A percentile compares a stretch with the other conserved stretches of the same genome.
Conservation (phyloP, 1,140 invertebrate genomes). For the Formica selysi region DNA sequence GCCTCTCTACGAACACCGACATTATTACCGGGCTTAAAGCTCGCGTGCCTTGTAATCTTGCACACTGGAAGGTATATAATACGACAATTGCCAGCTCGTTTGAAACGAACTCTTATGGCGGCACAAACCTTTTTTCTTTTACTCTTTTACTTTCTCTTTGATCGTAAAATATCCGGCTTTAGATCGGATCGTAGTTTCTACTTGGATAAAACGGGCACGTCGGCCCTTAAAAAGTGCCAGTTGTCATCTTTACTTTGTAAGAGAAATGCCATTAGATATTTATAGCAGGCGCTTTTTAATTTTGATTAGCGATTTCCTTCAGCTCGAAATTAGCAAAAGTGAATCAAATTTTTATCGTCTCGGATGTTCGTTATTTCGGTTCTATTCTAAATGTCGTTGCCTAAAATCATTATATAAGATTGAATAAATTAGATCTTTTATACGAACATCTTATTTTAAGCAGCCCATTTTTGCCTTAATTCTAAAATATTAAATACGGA, state of each 20-base stretch:
- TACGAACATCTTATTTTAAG: background rate
- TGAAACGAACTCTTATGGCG: conserved; percentile 25
- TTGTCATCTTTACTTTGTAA: conserved; percentile 31
- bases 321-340: background rate
- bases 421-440: background rate
- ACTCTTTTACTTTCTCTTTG: conserved; percentile 9
- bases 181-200: conserved; percentile 63
- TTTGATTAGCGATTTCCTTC: conserved; percentile 30
- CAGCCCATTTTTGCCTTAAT: background rate
- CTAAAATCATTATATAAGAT: background rate
- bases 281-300: conserved; percentile 20
- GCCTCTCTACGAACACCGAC: conserved; percentile 55
- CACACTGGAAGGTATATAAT: conserved; percentile 71
- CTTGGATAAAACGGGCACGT: conserved; percentile 21
- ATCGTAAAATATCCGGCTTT: conserved; percentile 49
- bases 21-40: conserved; percentile 74
- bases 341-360: background rate
- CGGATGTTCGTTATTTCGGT: conserved; percentile 5
- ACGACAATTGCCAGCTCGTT: conserved; percentile 73
- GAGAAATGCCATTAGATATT: conserved; percentile 9
- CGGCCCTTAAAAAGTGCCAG: conserved; percentile 32
- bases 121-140: conserved; percentile 35
- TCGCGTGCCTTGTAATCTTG: conserved; percentile 77
- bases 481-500: background rate
- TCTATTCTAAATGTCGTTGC: background rate